These are phyloP conservation scores for Lasiommata megera DNA, from an alignment of 2,888 invertebrate genomes.

Conservation along the genomic window DNA sequence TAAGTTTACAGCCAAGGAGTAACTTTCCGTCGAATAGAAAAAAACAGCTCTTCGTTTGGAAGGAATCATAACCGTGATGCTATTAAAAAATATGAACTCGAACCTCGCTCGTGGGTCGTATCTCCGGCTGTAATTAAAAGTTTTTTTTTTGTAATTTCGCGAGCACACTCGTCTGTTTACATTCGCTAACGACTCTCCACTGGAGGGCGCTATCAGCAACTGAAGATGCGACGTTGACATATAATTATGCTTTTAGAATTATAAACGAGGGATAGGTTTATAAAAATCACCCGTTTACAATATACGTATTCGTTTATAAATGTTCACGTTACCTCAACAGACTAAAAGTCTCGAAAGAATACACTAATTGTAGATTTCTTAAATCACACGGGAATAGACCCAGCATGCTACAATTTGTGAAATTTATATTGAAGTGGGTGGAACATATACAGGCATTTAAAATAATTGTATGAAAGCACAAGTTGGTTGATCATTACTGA, in stretches of 20 bases:
- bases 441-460: too few species aligned
- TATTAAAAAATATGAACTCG: background rate
- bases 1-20: too few species aligned
- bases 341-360: too few species aligned
- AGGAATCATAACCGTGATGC: background rate
- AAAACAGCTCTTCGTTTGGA: background rate
- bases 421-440: too few species aligned
- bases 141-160: slow-evolving; percentile 10
- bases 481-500: too few species aligned
- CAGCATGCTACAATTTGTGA: too few species aligned
- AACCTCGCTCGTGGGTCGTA: background rate
- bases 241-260: slow-evolving; percentile 1
- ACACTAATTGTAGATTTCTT: too few species aligned
- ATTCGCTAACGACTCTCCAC: slow-evolving; percentile 7
- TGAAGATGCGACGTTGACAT: background rate
- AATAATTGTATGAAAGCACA: too few species aligned
- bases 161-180: slow-evolving; percentile 4
- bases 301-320: too few species aligned
- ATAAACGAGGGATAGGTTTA: background rate
- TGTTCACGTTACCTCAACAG: too few species aligned
- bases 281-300: background rate
- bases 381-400: too few species aligned
- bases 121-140: slow-evolving; percentile 1
- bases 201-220: background rate
- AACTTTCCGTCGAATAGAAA: too few species aligned